A percentile compares a stretch with the other conserved stretches of the same genome.
These are phyloP conservation scores for Polymixis flavicincta DNA, from an alignment of 2,888 invertebrate species.

Conservation along the genomic window DNA sequence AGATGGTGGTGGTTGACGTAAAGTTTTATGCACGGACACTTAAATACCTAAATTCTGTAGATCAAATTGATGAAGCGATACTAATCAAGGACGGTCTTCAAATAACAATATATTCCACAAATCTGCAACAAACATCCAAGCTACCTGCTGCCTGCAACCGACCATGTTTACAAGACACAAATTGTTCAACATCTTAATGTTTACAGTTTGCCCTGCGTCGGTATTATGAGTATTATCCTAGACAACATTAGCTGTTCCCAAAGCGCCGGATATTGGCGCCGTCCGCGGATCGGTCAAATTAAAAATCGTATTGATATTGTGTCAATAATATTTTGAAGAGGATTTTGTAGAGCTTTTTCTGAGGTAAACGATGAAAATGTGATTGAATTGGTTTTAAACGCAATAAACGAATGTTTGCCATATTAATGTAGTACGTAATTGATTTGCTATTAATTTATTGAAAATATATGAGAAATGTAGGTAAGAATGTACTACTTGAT, in stretches of 20 bases:
- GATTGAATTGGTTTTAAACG: background rate
- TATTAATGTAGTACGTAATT: background rate
- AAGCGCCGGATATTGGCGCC: conserved; percentile 71
- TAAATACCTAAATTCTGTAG: no score
- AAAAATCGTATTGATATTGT: conserved; percentile 41
- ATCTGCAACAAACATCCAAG: conserved; percentile 2
- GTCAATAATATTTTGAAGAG: conserved; percentile 30
- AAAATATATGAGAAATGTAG: background rate
- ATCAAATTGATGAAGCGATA: no score
- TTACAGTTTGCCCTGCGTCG: conserved; percentile 28
- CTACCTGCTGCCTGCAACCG: background rate
- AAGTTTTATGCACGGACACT: no score
- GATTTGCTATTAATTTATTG: background rate
- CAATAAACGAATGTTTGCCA: background rate
- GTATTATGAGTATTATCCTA: conserved; percentile 64
- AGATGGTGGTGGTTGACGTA: no score
- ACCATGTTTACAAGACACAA: conserved; percentile 39
- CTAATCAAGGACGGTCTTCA: background rate
- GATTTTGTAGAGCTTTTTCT: background rate
- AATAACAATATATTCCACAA: conserved; percentile 11
- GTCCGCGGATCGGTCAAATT: conserved; percentile 30
- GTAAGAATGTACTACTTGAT: background rate
- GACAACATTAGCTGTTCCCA: conserved; percentile 70
- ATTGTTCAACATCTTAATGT: conserved; percentile 35
- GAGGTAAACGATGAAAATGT: background rate